Conservation (phyloP, 2,797 vertebrate genomes). For the Spheniscus humboldti region DNA sequence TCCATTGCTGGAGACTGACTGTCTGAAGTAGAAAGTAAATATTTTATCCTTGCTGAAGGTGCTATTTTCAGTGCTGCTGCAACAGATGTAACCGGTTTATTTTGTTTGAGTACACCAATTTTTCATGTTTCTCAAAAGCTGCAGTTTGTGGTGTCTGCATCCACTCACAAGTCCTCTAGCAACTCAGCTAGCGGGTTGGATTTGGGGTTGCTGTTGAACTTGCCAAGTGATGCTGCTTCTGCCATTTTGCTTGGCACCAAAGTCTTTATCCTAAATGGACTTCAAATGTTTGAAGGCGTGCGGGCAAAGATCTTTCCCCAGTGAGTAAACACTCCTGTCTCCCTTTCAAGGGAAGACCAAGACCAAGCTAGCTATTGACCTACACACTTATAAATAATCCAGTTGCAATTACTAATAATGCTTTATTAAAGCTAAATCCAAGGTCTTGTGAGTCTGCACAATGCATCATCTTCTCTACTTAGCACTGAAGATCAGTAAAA, state of each 20-base stretch:
- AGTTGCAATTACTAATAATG: background rate
- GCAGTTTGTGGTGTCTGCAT: background rate
- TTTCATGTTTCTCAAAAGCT: background rate
- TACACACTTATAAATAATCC: background rate
- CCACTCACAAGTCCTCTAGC: background rate
- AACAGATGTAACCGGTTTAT: background rate
- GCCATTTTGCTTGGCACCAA: background rate
- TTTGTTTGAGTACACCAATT: background rate
- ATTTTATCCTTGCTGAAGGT: background rate
- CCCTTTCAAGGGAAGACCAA: background rate
- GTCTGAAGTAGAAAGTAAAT: background rate
- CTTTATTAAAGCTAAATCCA: background rate
- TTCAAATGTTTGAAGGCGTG: fast-evolving
- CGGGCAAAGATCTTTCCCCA: background rate
- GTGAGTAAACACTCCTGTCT: background rate
- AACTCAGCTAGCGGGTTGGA: background rate
- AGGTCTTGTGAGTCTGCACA: background rate
- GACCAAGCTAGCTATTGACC: background rate
- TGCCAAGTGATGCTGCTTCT: background rate
- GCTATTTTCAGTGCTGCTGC: background rate
- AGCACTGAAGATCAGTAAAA: background rate
- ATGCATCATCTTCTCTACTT: background rate
- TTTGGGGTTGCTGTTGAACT: background rate
- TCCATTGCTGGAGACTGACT: background rate
- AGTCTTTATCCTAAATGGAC: background rate